Conservation (phyloP, 2,888 invertebrate genomes). For the Tillus elongatus region DNA sequence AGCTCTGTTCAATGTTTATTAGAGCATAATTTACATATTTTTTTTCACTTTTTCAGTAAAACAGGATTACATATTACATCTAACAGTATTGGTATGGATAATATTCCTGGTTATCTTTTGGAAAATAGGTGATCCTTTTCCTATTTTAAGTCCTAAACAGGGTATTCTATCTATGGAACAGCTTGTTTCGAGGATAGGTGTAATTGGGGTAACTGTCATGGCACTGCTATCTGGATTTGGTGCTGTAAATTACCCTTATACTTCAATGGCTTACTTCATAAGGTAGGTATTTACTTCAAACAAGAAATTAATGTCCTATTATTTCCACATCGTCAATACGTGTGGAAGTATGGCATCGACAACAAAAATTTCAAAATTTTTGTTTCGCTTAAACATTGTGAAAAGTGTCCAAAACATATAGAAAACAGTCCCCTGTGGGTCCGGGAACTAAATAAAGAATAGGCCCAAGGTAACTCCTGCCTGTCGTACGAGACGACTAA, state of each 20-base stretch:
- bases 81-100: constrained; percentile 80
- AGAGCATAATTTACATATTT: too few relatives aligned
- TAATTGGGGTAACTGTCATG: constrained; percentile 99
- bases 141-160: constrained; percentile 91
- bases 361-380: too few relatives aligned
- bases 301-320: background rate
- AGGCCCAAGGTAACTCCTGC: too few relatives aligned
- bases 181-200: constrained; percentile 93
- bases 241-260: constrained; percentile 98
- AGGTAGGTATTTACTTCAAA: constrained; percentile 46
- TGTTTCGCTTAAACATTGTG: too few relatives aligned
- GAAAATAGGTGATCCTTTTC: constrained; percentile 99
- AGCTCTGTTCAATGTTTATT: too few relatives aligned
- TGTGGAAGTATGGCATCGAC: too few relatives aligned
- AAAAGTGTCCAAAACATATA: too few relatives aligned
- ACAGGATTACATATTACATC: constrained; percentile 62
- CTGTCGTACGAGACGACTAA: too few relatives aligned
- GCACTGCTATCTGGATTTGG: constrained; percentile 97
- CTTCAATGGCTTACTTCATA: constrained; percentile 97
- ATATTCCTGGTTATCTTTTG: constrained; percentile 93
- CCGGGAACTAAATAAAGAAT: too few relatives aligned
- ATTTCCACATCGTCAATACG: too few relatives aligned
- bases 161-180: constrained; percentile 84
- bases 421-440: too few relatives aligned
- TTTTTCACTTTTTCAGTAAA: too few relatives aligned